A percentile compares a stretch with the other conserved stretches of the same genome.
Evolutionary conservation across 1,140 invertebrate genomes (phyloP).

Genomic region (Cylas formicarius): DNA sequence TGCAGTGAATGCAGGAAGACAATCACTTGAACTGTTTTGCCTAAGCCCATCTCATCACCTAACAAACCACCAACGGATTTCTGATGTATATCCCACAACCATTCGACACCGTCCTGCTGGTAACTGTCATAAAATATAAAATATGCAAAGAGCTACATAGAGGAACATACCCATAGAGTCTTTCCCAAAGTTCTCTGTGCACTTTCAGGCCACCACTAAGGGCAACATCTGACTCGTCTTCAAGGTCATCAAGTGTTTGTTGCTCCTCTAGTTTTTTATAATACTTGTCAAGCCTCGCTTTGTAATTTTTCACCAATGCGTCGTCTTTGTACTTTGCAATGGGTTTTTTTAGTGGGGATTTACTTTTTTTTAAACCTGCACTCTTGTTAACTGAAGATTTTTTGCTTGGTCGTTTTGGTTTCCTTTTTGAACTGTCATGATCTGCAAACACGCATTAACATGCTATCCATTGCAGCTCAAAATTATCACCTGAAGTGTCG

Average conservation of each 20-base stretch:
- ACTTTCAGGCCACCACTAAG: constrained; percentile 69
- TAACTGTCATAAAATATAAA: constrained; percentile 46
- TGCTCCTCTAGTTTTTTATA: constrained; percentile 44
- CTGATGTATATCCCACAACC: constrained; percentile 86
- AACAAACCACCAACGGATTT: constrained; percentile 74
- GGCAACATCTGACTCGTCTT: constrained; percentile 40
- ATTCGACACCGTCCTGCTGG: constrained; percentile 74
- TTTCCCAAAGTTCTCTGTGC: constrained; percentile 73
- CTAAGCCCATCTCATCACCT: constrained; percentile 86
- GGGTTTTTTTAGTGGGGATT: constrained; percentile 8
- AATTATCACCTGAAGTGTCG: constrained; percentile 31
- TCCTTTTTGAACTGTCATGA: neutral
- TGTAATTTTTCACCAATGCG: constrained; percentile 56
- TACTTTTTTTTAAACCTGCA: neutral
- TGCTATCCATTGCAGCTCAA: too few relatives aligned
- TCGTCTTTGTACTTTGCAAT: constrained; percentile 57
- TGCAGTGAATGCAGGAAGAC: constrained; percentile 68
- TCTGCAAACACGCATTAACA: neutral
- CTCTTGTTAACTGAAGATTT: constrained; percentile 21
- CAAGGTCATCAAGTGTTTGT: constrained; percentile 25
- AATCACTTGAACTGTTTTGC: constrained; percentile 84
- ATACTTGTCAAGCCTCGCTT: constrained; percentile 54
- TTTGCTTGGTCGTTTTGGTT: constrained; percentile 28
- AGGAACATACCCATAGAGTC: constrained; percentile 70
- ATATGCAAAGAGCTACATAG: constrained; percentile 3